Percentiles rank a stretch among this genome's conserved stretches.
Conservation (phyloP, 2,113 vertebrate genomes). For the Tyrannus savana region DNA sequence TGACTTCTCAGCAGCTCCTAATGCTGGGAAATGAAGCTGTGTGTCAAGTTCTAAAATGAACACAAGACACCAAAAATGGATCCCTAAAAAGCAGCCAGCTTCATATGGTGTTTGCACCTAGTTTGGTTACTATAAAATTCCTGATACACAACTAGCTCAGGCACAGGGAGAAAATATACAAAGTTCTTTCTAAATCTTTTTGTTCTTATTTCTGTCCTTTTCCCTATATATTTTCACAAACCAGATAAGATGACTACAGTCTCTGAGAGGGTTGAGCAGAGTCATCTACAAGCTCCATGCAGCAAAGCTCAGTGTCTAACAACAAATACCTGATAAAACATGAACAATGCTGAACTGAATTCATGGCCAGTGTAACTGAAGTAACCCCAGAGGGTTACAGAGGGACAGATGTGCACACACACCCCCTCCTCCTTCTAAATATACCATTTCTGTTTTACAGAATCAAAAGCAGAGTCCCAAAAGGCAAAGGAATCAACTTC, state of each 20-base stretch:
- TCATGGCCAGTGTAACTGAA: not conserved
- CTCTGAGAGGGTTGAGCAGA: constrained; percentile 19
- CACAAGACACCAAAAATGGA: not conserved
- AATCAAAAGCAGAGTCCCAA: not conserved
- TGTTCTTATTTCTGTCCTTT: not conserved
- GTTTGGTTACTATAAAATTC: not conserved
- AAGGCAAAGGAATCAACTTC: constrained; percentile 42
- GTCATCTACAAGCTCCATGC: not conserved
- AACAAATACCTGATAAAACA: not conserved
- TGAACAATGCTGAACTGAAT: not conserved
- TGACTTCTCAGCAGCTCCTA: not conserved
- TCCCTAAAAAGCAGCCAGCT: not conserved
- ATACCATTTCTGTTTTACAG: not conserved
- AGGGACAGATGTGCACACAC: not conserved
- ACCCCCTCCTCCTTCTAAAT: not conserved
- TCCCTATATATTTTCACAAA: not conserved
- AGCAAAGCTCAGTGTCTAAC: not conserved
- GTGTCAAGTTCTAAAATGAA: not conserved
- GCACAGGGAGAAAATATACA: not conserved
- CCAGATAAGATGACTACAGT: not conserved
- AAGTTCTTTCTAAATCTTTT: not conserved
- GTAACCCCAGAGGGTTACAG: not conserved
- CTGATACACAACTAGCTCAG: not conserved
- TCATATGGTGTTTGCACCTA: not conserved
- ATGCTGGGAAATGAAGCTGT: not conserved